Conservation (phyloP, 2,888 invertebrate species). For the Ypsolopha scabrella region DNA sequence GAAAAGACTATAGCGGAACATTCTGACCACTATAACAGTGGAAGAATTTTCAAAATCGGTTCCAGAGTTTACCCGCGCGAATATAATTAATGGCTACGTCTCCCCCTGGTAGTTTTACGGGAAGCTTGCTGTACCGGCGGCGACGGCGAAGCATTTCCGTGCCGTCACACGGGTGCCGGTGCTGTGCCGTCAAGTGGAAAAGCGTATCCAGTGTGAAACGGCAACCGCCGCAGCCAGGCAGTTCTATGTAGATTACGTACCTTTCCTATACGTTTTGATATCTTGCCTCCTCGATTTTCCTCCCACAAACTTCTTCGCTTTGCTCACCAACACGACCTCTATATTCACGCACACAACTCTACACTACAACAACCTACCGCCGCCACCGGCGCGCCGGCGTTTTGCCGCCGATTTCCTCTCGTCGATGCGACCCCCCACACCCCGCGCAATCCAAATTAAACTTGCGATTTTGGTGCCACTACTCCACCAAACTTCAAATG, state of each 20-base stretch:
- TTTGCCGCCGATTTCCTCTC: conserved; percentile 35
- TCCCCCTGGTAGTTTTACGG: too few relatives aligned
- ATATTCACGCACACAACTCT: conserved; percentile 15
- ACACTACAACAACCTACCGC: background rate
- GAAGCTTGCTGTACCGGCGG: too few relatives aligned
- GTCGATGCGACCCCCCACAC: conserved; percentile 30
- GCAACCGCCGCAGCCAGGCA: background rate
- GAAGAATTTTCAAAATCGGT: too few relatives aligned
- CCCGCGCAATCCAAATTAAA: conserved; percentile 29
- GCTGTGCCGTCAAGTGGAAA: too few relatives aligned
- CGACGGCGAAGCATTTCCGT: too few relatives aligned
- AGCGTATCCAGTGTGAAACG: too few relatives aligned
- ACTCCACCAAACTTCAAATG: conserved; percentile 1
- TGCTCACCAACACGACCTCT: conserved; percentile 32
- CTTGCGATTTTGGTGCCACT: conserved; percentile 13
- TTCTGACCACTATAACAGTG: too few relatives aligned
- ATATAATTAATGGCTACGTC: too few relatives aligned
- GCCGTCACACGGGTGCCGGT: too few relatives aligned
- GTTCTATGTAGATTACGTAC: too few relatives aligned
- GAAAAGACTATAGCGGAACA: too few relatives aligned
- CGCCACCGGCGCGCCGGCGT: background rate
- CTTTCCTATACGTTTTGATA: background rate
- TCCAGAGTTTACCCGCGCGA: too few relatives aligned
- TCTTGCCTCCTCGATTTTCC: conserved; percentile 26
- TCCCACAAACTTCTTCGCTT: conserved; percentile 30